Percentiles rank a stretch among this genome's conserved stretches.
phyloP scores from a whole-genome alignment of 1,140 invertebrate genomes.

The Zaprionus ornatus region DNA sequence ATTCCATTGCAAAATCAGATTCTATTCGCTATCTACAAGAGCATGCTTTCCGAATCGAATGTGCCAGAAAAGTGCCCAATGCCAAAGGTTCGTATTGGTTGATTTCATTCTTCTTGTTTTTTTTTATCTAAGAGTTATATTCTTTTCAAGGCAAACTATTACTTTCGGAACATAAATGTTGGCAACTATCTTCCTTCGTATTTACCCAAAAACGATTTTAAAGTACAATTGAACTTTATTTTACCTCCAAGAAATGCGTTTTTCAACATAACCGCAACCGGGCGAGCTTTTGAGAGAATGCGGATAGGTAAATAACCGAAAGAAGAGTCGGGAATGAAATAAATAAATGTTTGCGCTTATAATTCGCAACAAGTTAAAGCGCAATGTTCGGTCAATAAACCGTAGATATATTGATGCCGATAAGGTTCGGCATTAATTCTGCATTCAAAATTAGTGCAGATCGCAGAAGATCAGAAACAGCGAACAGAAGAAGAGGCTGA shows the following conservation, averaged over 20 bases:
- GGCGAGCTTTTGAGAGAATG: not conserved
- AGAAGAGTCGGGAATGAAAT: not conserved
- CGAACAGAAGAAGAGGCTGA: conserved; percentile 6
- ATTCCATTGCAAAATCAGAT: conserved; percentile 31
- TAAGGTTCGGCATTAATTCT: conserved; percentile 17
- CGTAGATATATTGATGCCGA: conserved; percentile 4
- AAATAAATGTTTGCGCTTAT: not conserved
- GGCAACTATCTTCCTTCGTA: conserved; percentile 41
- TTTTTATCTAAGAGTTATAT: too few species aligned
- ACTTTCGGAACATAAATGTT: conserved; percentile 44
- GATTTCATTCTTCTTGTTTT: not conserved
- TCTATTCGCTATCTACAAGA: conserved; percentile 23
- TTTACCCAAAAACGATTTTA: conserved; percentile 46
- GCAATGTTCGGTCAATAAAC: conserved; percentile 41
- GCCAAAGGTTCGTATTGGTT: conserved; percentile 25
- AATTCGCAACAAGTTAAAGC: not conserved
- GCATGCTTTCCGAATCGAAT: conserved; percentile 18
- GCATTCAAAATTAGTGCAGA: conserved; percentile 34
- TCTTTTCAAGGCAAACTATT: conserved; percentile 43
- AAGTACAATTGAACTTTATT: conserved; percentile 47
- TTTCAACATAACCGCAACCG: conserved; percentile 22
- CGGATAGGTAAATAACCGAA: not conserved
- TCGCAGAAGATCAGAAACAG: conserved; percentile 14
- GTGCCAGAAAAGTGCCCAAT: conserved; percentile 40
- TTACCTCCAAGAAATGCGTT: not conserved